Percentiles rank a stretch among this genome's conserved stretches.
Evolutionary conservation across 2,113 vertebrate species (phyloP).

Genomic region (Bostrychus sinensis): DNA sequence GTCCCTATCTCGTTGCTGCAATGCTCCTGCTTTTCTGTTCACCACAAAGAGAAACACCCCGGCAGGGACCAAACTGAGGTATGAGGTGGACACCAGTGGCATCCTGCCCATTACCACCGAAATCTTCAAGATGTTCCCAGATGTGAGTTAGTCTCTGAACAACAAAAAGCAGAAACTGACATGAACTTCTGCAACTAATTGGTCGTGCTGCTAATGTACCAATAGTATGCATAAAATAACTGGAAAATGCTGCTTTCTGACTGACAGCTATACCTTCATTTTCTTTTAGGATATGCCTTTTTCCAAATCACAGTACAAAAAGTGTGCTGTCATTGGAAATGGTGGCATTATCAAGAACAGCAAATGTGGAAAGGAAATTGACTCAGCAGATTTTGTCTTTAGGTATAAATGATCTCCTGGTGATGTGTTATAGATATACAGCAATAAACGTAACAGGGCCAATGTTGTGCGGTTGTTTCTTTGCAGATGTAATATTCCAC

Average conservation of each 20-base stretch:
- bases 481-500: slow-evolving; percentile 93
- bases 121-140: slow-evolving; percentile 96
- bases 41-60: slow-evolving; percentile 98
- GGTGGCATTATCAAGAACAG: slow-evolving; percentile 97
- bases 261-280: slow-evolving; percentile 6
- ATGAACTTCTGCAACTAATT: neutral
- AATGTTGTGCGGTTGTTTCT: slow-evolving; percentile 14
- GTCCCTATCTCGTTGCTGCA: slow-evolving; percentile 92
- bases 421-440: slow-evolving; percentile 8
- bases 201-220: too few species aligned
- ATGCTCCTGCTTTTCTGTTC: slow-evolving; percentile 94
- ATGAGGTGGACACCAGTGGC: slow-evolving; percentile 95
- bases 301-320: slow-evolving; percentile 95
- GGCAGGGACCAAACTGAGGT: slow-evolving; percentile 91
- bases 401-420: slow-evolving; percentile 74
- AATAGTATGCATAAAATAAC: neutral
- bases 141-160: slow-evolving; percentile 77
- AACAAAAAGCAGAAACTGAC: neutral
- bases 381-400: slow-evolving; percentile 94
- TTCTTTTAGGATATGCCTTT: slow-evolving; percentile 92
- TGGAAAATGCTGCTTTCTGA: neutral
- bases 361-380: slow-evolving; percentile 93
- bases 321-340: slow-evolving; percentile 94
- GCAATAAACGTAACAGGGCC: neutral
- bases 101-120: slow-evolving; percentile 91